Evolutionary conservation across 2,888 invertebrate genomes (phyloP), one percentile per base, ranked within the genome.

Genomic region (Boloria selene): DNA sequence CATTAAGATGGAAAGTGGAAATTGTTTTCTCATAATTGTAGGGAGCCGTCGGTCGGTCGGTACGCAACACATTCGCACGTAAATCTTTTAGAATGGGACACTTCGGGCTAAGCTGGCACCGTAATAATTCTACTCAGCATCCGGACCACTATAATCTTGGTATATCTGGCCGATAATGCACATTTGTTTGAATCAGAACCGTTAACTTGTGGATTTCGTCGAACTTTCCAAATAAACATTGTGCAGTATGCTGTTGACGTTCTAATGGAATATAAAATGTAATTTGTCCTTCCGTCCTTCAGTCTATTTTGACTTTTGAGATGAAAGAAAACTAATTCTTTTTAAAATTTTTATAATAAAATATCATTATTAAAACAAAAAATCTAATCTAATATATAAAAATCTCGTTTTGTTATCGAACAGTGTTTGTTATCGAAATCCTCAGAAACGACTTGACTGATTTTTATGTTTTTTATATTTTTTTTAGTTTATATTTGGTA

Each of bases 1-100:
- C 84, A 86, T 89, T 90, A 87, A 88, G 87, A 90, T 86, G 89
- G 86, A 87, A 82, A 83, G 83, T 81, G 85, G 84, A 90, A 92
- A 92, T 91, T 91, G 91, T 91, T 91, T 92, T 89, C 91, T 91
- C 91, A 92, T 91, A 90, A 92, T 92, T 91, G 90, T 86, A 82
- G 81, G 81, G 81, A 79, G 79, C 78, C 79, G 76, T 76, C 78
- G 81, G 77, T 74, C 78, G 79, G 76, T 76, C 78, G 81, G 77
- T 74, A 89, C 90, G 82, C 83, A 81, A 84, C 84, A 89, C 88
- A 88, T 88, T 91, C 87, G 87, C 87, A 87, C 89, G 90, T 92
- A 92, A 91, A 92, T 92, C 87, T 80, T 72, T 64, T 80, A 79
- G 86, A 91, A 91, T 91, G 92, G 92, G 92, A 89, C 91, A 87